phyloP scores from a whole-genome alignment of 2,797 vertebrate genomes.

The Florisuga fusca region DNA sequence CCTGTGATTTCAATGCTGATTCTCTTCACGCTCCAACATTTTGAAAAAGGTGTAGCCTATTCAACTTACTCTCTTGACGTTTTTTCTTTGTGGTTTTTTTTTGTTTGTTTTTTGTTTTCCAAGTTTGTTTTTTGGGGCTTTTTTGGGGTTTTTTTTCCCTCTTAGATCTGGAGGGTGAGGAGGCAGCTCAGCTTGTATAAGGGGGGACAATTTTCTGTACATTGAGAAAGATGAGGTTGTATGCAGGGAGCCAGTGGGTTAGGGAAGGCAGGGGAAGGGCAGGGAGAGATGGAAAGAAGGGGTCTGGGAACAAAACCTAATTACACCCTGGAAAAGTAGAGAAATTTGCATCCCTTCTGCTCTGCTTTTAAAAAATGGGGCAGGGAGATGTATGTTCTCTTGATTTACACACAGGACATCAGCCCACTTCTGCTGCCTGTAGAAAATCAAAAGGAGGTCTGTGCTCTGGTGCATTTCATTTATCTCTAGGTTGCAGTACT shows the following conservation, averaged over 20 bases:
- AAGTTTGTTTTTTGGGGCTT: neutral
- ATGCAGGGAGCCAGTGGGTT: neutral
- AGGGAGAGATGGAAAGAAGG: neutral
- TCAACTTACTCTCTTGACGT: neutral
- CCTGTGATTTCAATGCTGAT: neutral
- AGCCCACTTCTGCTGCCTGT: neutral
- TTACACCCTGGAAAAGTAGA: neutral
- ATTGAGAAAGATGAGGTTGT: neutral
- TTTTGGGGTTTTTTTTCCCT: neutral
- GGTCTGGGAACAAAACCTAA: neutral
- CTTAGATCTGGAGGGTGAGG: neutral
- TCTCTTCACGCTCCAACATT: neutral
- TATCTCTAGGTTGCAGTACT: neutral
- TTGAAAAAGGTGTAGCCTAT: neutral
- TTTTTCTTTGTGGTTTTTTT: neutral
- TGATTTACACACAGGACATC: neutral
- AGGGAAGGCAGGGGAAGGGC: neutral
- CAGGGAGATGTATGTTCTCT: neutral
- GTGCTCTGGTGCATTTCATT: neutral
- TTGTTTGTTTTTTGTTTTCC: too few species aligned
- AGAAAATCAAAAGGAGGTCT: neutral
- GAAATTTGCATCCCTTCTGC: neutral
- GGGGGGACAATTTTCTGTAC: neutral
- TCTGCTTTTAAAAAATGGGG: neutral
- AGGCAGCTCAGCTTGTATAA: rapidly evolving